Base-by-base conservation (phyloP, 2,888 invertebrate species). In the Drosophila setosimentum region DNA sequence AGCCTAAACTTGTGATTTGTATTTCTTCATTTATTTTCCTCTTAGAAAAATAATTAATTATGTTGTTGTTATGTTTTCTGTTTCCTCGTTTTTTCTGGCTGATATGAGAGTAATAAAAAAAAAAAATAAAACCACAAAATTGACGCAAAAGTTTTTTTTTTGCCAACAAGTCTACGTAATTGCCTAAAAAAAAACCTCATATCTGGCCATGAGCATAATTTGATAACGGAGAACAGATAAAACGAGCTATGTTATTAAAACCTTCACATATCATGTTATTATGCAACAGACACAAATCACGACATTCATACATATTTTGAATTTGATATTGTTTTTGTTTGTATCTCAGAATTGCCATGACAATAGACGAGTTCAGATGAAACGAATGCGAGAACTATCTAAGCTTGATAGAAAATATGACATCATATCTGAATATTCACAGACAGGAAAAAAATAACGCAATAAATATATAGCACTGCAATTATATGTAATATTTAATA, bases 151-250 rank as follows among this genome's bases (percentile, higher is more conserved):
- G 32, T 30, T 29, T 45, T 21, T 53, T 57, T 37, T 45, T 21
- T 32, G 48, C 33, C 45, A 40, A 2, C 51, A 24, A 45, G 29
- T n/a, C 58, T 30, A 65, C 74, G 78, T 59, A 77, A 77, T 76
- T 66, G 61, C 54, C 59, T 13, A 27, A 58, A 61, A 61, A 68
- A 50, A 68, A 50, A 51, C n/a, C 49, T 40, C 35, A 35, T 65
- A 71, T 55, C 50, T 45, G 29, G 24, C 55, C 55, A 66, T 66
- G 54, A 37, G 35, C 68, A 63, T 73, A 68, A 63, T 33, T 37
- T 73, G 76, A 76, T 78, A 76, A 78, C 59, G 45, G 48, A 24
- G 33, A 24, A 11, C 11, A 50, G 77, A 78, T 78, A 78, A n/a
- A 62, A 42, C 54, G 40, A 50, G 33, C 58, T 32, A 42, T 60